phyloP scores from a whole-genome alignment of 1,140 invertebrate genomes.

The Adoxophyes honmai region DNA sequence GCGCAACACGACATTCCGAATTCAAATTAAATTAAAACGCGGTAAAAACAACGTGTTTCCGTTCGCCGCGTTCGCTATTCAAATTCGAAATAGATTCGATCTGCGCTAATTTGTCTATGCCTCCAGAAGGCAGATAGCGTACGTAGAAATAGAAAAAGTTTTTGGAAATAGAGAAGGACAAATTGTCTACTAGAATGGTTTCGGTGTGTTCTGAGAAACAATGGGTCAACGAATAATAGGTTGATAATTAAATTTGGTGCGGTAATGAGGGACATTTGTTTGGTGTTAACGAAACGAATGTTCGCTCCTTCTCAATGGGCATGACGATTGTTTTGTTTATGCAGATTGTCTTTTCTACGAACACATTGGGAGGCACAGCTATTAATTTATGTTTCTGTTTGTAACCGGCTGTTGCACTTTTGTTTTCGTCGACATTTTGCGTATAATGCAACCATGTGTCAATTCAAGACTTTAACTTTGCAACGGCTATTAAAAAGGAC shows the following conservation, averaged over 20 bases:
- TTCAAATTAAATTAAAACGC: constrained; percentile 74
- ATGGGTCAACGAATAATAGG: constrained; percentile 32
- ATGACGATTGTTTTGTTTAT: constrained; percentile 16
- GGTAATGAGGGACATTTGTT: constrained; percentile 49
- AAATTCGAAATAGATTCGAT: constrained; percentile 68
- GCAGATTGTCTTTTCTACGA: constrained; percentile 9
- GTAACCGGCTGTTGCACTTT: too few species aligned
- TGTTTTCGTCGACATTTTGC: too few species aligned
- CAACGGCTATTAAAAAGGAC: too few species aligned
- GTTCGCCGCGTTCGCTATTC: constrained; percentile 51
- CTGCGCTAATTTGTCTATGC: constrained; percentile 74
- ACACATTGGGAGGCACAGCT: not conserved
- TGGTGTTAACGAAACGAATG: constrained; percentile 26
- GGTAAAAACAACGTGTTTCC: constrained; percentile 71
- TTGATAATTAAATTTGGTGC: constrained; percentile 53
- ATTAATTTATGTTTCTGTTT: constrained; percentile 9
- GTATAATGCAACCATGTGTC: too few species aligned
- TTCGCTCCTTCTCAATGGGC: constrained; percentile 19
- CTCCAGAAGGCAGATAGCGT: constrained; percentile 26
- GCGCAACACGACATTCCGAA: constrained; percentile 60
- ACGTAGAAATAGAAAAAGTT: constrained; percentile 22
- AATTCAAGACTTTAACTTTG: too few species aligned
- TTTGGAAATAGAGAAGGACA: not conserved
- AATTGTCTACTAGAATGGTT: constrained; percentile 17
- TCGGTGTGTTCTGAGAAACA: constrained; percentile 29